Conservation (phyloP, 2,797 vertebrate genomes). For the Chiroxiphia lanceolata region DNA sequence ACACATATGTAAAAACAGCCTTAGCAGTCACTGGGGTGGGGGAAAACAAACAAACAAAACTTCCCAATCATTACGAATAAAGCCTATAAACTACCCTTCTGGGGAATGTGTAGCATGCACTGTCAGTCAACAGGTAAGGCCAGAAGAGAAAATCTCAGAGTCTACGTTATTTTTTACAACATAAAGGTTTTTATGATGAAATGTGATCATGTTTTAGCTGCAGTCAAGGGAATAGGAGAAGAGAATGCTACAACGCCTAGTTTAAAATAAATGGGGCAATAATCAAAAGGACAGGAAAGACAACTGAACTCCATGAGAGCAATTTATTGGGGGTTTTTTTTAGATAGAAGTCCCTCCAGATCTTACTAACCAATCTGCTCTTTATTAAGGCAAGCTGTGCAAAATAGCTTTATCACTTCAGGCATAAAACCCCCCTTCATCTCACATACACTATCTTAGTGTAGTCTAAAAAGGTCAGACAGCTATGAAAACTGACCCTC, state of each 20-base stretch:
- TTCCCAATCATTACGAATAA: background rate
- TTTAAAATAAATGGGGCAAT: background rate
- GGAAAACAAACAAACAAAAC: background rate
- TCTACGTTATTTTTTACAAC: background rate
- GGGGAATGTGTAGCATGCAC: background rate
- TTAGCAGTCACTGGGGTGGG: background rate
- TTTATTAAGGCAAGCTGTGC: conserved; percentile 32
- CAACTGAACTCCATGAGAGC: background rate
- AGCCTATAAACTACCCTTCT: background rate
- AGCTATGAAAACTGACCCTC: conserved; percentile 23
- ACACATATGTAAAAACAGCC: background rate
- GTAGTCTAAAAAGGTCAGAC: background rate
- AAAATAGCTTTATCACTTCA: conserved; percentile 28
- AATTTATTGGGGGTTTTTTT: background rate
- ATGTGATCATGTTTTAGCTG: background rate
- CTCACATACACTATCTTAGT: background rate
- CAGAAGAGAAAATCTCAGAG: background rate
- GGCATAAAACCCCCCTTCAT: background rate
- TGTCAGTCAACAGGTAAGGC: background rate
- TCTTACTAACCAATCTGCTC: background rate
- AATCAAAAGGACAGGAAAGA: background rate
- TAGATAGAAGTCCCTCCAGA: background rate
- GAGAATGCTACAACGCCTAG: background rate
- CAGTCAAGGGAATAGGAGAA: background rate
- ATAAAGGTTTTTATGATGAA: background rate